Evolutionary conservation across 2,113 vertebrate species (phyloP), one percentile per base, ranked within the genome.

Genomic region (Onychorhynchus coronatus): DNA sequence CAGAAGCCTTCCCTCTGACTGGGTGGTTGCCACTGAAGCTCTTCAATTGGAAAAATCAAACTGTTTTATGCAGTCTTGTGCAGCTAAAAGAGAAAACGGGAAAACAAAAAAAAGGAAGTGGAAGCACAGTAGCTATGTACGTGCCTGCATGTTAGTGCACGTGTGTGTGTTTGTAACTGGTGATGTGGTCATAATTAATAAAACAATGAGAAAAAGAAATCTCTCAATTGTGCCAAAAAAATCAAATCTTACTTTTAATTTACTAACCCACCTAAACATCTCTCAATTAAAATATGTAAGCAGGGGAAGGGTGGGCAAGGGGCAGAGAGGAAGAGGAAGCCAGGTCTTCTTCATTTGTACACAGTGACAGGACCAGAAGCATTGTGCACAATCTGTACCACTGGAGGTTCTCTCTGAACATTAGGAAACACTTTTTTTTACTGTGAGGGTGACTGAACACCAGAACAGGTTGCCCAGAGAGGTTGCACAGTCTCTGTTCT

Each of bases 291-390:
- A n/a, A n/a, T n/a, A n/a, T n/a, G 11, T 27, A 37, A 33, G 4
- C 0, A 1, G 17, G 6, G 2, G 5, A 20, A 44, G 2, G 1
- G 3, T 6, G 2, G 2, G 5, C 1, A 17, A 6, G 6, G 1
- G 1, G 6, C 13, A 62, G n/a, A n/a, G 6, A n/a, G 4, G 8
- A 61, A 62, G 37, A 71, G 4, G 5, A 16, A 63, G 7, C 1
- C 14, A 8, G 16, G 8, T 56, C 2, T 7, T 67, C 52, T 59
- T 61, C 41, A 33, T 9, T 77, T n/a, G 11, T 55, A 2, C 2
- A 3, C 44, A 61, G 24, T 39, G 58, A 27, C 12, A 23, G 30
- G 23, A 73, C 25, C 11, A 84, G 61, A 61, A 28, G 33, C 21
- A 66, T 6, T 8, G 11, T n/a, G 18, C 9, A 62, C 20, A 79